Evolutionary conservation across 2,797 vertebrate genomes (phyloP), one percentile per base, ranked within the genome.

Genomic region (Enteromius viviparus): DNA sequence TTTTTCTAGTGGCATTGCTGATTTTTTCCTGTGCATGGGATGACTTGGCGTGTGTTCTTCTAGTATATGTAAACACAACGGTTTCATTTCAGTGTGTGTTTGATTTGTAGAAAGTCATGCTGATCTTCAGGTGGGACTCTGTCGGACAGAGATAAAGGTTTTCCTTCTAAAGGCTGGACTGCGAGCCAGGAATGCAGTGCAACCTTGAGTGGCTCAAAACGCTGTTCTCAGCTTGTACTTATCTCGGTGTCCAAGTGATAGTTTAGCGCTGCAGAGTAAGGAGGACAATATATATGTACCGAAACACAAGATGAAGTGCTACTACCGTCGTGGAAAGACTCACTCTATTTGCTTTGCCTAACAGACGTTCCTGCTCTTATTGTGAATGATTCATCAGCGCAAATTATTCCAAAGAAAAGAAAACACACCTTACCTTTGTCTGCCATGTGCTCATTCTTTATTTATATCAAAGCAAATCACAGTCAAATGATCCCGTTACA

Each of bases 401-500:
- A 45, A 26, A 40, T 58, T 40, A 76, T 76, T 76, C 74, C 53
- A 76, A 42, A 58, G 74, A 76, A 75, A 34, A 26, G 62, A 34
- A 26, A 82, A 53, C 77, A 64, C 75, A 34, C 55, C 76, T 85
- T 74, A 69, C 62, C 80, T 88, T 82, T 80, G 76, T 88, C 71
- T 78, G 3, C 26, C 26, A 91, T 94, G 95, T 94, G 94, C 92
- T 91, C 94, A 94, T 94, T 95, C 95, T 95, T 93, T 92, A 92
- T 93, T 95, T 94, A 93, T 89, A 92, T 95, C 95, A 95, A 95
- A 95, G 94, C 94, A 96, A 97, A 96, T 96, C 93, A 89, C 94
- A 95, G 96, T 97, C 95, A 97, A 97, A 97, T 96, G 94, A 96
- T 94, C 94, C 94, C 94, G 96, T 97, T 97, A 95, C 94, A 93